These are phyloP conservation scores for Toxotes lorentzi DNA, from an alignment of 2,797 vertebrate genomes.

Conservation along the genomic window DNA sequence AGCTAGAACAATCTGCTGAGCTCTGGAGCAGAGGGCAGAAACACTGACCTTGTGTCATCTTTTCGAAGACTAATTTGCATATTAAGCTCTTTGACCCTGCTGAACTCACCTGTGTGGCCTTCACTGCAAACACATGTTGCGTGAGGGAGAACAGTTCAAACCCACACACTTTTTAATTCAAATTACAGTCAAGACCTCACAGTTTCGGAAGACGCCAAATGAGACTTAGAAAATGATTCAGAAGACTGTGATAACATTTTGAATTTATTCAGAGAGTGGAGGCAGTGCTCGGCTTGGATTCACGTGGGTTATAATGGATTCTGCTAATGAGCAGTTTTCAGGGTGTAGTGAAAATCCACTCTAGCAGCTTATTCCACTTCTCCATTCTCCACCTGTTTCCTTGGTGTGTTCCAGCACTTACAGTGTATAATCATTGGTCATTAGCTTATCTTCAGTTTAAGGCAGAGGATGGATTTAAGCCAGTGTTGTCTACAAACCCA, in stretches of 20 bases:
- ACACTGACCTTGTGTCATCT: conserved; percentile 1
- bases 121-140: neutral
- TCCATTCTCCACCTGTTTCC: neutral
- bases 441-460: neutral
- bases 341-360: neutral
- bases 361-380: neutral
- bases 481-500: neutral
- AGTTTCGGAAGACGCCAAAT: neutral
- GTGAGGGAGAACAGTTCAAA: neutral
- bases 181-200: neutral
- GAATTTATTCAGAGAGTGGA: neutral
- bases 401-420: neutral
- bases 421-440: neutral
- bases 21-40: neutral
- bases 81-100: neutral
- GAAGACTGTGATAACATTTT: neutral
- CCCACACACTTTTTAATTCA: neutral
- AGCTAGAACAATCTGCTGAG: neutral
- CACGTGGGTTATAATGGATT: neutral
- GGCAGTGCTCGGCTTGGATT: neutral
- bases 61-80: neutral
- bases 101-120: neutral
- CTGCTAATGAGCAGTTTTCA: neutral
- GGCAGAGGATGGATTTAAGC: neutral
- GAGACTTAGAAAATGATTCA: neutral